Percentiles rank a stretch among this genome's conserved stretches.
Evolutionary conservation across 2,113 vertebrate genomes (phyloP).

Genomic region (Danio rerio): GRCz12tu NC_133193.1:3469001-3469500

Average conservation of each 20-base stretch:
- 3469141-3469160: too few species aligned
- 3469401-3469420: background rate
- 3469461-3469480: slow-evolving; percentile 45
- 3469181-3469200: too few species aligned
- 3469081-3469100: too few species aligned
- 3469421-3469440: background rate
- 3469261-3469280: background rate
- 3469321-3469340: background rate
- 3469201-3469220: too few species aligned
- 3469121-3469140: too few species aligned
- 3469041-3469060: background rate
- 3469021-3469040: too few species aligned
- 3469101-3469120: too few species aligned
- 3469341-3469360: slow-evolving; percentile 3
- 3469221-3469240: too few species aligned
- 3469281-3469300: slow-evolving; percentile 3
- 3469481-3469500: slow-evolving; percentile 18
- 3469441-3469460: slow-evolving; percentile 9
- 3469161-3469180: too few species aligned
- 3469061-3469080: background rate
- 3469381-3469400: background rate
- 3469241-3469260: background rate
- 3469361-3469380: slow-evolving; percentile 28
- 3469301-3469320: slow-evolving; percentile 23
- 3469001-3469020: too few species aligned